A percentile compares a stretch with the other conserved stretches of the same genome.
These are phyloP conservation scores for Uria aalge DNA, from an alignment of 2,113 vertebrate genomes.

Conservation along the genomic window DNA sequence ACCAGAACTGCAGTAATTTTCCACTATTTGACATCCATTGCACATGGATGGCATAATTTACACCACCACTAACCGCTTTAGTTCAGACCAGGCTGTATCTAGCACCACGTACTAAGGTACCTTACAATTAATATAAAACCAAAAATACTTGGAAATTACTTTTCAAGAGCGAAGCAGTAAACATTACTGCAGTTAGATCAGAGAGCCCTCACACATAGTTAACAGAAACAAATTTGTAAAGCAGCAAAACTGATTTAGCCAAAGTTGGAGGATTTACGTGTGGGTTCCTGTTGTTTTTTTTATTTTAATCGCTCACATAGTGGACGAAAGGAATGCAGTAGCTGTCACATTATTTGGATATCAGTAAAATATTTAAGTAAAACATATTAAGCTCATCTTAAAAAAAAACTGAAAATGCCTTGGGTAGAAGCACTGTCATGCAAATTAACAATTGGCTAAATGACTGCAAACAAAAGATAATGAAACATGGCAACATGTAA, in stretches of 20 bases:
- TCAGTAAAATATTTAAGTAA: not conserved
- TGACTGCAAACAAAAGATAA: not conserved
- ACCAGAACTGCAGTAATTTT: not conserved
- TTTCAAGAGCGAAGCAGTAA: not conserved
- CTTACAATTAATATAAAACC: not conserved
- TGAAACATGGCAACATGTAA: not conserved
- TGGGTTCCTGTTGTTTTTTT: not conserved
- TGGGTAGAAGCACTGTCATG: not conserved
- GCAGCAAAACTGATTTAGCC: not conserved
- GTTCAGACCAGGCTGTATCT: not conserved
- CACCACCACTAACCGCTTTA: not conserved
- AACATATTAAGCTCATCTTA: not conserved
- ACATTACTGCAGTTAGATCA: not conserved
- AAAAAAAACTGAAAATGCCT: not conserved
- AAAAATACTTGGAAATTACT: not conserved
- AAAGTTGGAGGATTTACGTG: not conserved
- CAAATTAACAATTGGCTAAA: not conserved
- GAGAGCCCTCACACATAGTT: not conserved
- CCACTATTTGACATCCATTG: not conserved
- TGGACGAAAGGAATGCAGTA: not conserved
- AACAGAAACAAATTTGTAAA: not conserved
- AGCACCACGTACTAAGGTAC: not conserved
- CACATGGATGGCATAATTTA: not conserved
- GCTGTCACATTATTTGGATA: not conserved
- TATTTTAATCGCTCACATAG: not conserved